Evolutionary conservation across 1,140 invertebrate genomes (phyloP), one percentile per base, ranked within the genome.

Genomic region (Acromyrmex charruanus): DNA sequence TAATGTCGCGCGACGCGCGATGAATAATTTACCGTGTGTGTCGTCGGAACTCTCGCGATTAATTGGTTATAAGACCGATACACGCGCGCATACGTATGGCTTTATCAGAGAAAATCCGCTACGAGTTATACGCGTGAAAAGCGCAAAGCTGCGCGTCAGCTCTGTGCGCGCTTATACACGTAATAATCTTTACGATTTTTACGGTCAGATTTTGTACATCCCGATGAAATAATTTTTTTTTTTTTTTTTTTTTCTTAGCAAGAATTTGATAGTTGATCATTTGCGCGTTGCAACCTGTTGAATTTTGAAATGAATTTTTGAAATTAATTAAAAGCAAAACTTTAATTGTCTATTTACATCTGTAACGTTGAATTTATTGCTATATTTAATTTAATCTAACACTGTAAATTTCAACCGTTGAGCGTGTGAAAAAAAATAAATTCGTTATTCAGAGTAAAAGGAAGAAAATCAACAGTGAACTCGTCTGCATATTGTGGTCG

Each of bases 1-100:
- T 71, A 81, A 71, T 58, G 59, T 71, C 79, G 18, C 51, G 35
- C 49, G 77, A 80, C 77, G 77, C 63, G 49, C 55, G 72, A 69
- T 53, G 77, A 80, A 80, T 80, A 80, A 69, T 80, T 68, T 55
- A 16, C 74, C n/a, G 31, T n/a, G 28, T 21, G n/a, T n/a, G 21
- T 49, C 6, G 39, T 51, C 66, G 39, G 66, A 16, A 21, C 49
- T 28, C 35, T 5, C 74, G 31, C 44, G 14, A 55, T 55, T n/a
- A 79, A 79, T 18, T 53, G n/a, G 77, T 69, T 44, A 31, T 44
- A 65, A 77, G 39, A 21, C 39, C 49, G 77, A 80, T 80, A 80
- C n/a, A n/a, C 7, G 21, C 21, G 59, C 39, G 25, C 59, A 28
- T 5, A 10, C 4, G 6, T 53, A 75, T 31, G 65, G 49, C 4